Conservation (phyloP, 2,797 vertebrate genomes). For the Macropus fuliginosus region DNA sequence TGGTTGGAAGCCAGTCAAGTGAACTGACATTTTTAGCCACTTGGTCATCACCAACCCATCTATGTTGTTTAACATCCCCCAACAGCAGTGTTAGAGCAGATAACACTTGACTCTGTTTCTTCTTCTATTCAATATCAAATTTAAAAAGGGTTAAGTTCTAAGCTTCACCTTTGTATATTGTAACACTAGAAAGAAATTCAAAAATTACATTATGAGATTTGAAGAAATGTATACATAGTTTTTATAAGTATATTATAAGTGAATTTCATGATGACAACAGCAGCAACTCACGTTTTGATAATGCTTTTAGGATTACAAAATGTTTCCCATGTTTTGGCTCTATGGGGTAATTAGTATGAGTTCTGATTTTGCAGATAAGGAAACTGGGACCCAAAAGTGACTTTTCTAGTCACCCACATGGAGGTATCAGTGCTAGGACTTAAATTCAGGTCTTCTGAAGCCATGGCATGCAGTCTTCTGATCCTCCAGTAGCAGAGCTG, state of each 20-base stretch:
- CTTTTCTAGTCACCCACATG: not conserved
- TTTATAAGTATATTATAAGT: constrained; percentile 27
- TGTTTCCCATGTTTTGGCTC: not conserved
- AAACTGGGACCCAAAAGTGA: not conserved
- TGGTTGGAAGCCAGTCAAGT: not conserved
- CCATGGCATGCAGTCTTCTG: not conserved
- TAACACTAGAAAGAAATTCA: constrained; percentile 62
- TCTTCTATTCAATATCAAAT: constrained; percentile 44
- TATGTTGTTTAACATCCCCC: constrained; percentile 27
- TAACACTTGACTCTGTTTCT: constrained; percentile 25
- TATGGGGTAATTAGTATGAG: not conserved
- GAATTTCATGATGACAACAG: not conserved
- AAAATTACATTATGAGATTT: constrained; percentile 26
- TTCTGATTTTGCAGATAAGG: not conserved
- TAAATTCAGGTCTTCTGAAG: not conserved
- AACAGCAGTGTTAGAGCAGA: constrained; percentile 31
- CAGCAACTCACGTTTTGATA: not conserved
- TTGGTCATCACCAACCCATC: not conserved
- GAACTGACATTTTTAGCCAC: not conserved
- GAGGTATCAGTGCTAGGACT: not conserved
- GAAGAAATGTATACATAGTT: not conserved
- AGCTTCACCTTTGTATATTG: constrained; percentile 57
- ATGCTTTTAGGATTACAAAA: not conserved
- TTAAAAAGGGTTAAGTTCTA: constrained; percentile 57
- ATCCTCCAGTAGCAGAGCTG: constrained; percentile 41